These are phyloP conservation scores for Copidosoma aretas DNA, from an alignment of 2,888 invertebrate species.

Conservation along the genomic window DNA sequence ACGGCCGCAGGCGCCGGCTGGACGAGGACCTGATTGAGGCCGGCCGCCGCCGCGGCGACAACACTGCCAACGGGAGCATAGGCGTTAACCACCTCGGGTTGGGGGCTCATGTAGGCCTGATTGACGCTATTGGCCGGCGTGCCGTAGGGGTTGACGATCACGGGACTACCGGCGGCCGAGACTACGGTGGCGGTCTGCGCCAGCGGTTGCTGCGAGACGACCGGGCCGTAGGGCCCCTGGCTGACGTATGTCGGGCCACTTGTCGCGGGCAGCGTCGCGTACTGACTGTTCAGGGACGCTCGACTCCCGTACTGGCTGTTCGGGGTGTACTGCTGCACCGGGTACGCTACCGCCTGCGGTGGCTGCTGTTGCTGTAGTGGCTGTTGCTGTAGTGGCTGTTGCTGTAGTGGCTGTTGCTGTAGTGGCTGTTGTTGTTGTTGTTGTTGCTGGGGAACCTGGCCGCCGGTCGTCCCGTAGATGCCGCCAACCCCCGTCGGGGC, in stretches of 20 bases:
- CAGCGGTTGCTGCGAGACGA: slow-evolving; percentile 35
- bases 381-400: too few relatives aligned
- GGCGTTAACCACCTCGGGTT: slow-evolving; percentile 48
- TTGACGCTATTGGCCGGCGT: slow-evolving; percentile 57
- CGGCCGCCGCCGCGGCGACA: slow-evolving; percentile 44
- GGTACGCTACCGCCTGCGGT: slow-evolving; percentile 56
- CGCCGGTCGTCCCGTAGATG: slow-evolving; percentile 33
- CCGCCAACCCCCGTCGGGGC: slow-evolving; percentile 42
- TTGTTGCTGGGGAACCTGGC: slow-evolving; percentile 49
- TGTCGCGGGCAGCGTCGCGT: slow-evolving; percentile 47
- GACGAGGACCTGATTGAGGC: not conserved
- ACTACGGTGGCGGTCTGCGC: slow-evolving; percentile 20
- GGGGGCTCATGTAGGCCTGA: slow-evolving; percentile 48
- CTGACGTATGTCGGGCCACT: slow-evolving; percentile 41
- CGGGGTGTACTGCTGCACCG: slow-evolving; percentile 38
- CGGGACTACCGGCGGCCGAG: slow-evolving; percentile 39
- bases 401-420: too few relatives aligned
- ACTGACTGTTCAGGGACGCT: slow-evolving; percentile 54
- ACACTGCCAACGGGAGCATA: slow-evolving; percentile 56
- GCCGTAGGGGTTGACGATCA: slow-evolving; percentile 49
- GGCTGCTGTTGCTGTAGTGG: slow-evolving; percentile 40
- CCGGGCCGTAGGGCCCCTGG: slow-evolving; percentile 48
- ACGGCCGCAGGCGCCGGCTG: slow-evolving; percentile 1
- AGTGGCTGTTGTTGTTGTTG: too few relatives aligned
- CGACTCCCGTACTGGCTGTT: slow-evolving; percentile 54